A percentile compares a stretch with the other conserved stretches of the same genome.
Evolutionary conservation across 2,113 vertebrate species (phyloP).

Genomic region (Propithecus coquereli): DNA sequence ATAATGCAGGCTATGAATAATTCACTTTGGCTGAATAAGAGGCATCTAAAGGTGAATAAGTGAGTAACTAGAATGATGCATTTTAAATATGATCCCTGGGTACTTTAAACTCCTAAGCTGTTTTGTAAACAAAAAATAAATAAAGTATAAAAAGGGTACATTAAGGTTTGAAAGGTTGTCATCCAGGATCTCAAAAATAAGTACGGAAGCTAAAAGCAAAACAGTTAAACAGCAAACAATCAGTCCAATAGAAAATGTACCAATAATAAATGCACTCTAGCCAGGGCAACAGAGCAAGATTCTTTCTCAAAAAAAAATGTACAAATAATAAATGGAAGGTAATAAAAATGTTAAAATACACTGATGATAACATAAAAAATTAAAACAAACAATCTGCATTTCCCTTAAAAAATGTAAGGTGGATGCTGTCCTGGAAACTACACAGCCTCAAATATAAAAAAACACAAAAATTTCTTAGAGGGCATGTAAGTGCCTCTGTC

Average conservation of each 20-base stretch:
- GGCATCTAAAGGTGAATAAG: constrained; percentile 50
- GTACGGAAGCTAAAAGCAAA: not conserved
- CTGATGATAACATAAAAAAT: not conserved
- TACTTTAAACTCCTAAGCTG: constrained; percentile 49
- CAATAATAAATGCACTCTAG: constrained; percentile 3
- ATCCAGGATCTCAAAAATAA: constrained; percentile 34
- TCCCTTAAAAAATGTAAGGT: not conserved
- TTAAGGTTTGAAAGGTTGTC: constrained; percentile 36
- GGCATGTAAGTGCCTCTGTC: not conserved
- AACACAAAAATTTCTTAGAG: not conserved
- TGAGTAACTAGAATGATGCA: constrained; percentile 44
- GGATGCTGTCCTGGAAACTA: not conserved
- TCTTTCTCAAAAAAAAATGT: not conserved
- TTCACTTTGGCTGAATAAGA: constrained; percentile 51
- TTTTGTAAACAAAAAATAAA: constrained; percentile 49
- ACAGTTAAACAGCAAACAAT: not conserved
- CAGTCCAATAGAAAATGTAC: not conserved
- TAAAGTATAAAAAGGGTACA: constrained; percentile 15
- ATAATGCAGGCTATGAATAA: constrained; percentile 60
- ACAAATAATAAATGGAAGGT: constrained; percentile 2
- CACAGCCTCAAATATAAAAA: not conserved
- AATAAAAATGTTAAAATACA: not conserved
- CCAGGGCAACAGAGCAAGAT: too few relatives aligned
- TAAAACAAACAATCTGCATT: not conserved
- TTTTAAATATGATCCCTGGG: constrained; percentile 52